phyloP scores from a whole-genome alignment of 1,140 invertebrate species.

The Pinna nobilis region DNA sequence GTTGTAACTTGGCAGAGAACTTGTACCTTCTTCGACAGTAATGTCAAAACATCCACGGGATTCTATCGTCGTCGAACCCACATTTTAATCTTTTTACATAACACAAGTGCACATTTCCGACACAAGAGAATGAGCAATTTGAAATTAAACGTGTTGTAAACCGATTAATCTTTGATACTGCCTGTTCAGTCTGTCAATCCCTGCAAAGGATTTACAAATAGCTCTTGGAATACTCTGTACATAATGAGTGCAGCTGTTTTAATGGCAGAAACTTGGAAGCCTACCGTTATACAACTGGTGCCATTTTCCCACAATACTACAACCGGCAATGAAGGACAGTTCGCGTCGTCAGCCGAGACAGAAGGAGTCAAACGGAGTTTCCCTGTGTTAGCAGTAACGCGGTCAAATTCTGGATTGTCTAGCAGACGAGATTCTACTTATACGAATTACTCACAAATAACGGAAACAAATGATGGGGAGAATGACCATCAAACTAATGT shows the following conservation, averaged over 20 bases:
- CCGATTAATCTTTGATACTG: slow-evolving; percentile 21
- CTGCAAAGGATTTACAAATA: no score
- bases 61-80: no score
- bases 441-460: slow-evolving; percentile 27
- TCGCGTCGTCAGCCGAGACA: not conserved
- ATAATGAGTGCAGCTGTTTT: slow-evolving; percentile 55
- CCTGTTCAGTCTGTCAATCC: slow-evolving; percentile 23
- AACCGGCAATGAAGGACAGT: slow-evolving; percentile 37
- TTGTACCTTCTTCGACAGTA: no score
- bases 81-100: no score
- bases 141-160: no score
- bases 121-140: no score
- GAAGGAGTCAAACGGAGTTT: slow-evolving; percentile 32
- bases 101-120: no score
- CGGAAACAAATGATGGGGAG: slow-evolving; percentile 11
- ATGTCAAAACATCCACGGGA: no score
- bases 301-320: slow-evolving; percentile 47
- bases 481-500: slow-evolving; percentile 28
- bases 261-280: slow-evolving; percentile 54
- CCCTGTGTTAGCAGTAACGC: slow-evolving; percentile 55
- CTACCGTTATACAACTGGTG: slow-evolving; percentile 55
- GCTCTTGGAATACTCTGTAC: not conserved
- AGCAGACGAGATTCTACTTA: not conserved
- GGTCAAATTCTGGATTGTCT: slow-evolving; percentile 25
- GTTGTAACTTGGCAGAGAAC: no score